Evolutionary conservation across 2,113 vertebrate species (phyloP).

Genomic region (Trogon surrucura): DNA sequence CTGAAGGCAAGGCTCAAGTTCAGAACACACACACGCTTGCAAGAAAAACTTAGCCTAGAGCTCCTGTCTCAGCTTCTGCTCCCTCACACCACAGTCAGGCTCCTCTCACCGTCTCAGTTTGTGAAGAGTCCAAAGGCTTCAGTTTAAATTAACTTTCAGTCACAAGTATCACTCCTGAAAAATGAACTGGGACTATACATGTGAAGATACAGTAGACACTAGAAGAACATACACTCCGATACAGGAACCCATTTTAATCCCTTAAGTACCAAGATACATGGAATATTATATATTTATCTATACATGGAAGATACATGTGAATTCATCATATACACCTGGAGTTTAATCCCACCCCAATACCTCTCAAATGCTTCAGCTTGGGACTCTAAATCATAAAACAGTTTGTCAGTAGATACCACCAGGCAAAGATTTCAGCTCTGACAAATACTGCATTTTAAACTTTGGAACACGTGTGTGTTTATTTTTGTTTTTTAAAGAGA

Average conservation of each 20-base stretch:
- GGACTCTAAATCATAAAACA: neutral
- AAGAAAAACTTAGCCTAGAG: neutral
- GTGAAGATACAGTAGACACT: neutral
- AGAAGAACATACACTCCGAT: neutral
- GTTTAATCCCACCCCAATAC: neutral
- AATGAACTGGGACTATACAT: neutral
- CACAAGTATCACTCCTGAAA: neutral
- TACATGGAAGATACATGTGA: neutral
- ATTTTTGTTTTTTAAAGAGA: neutral
- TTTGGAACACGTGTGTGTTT: neutral
- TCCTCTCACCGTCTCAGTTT: neutral
- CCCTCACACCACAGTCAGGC: neutral
- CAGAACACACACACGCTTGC: neutral
- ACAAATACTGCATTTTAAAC: neutral
- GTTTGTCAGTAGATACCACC: neutral
- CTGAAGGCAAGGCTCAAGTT: neutral
- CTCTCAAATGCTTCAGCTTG: neutral
- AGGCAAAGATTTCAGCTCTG: neutral
- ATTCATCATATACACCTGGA: neutral
- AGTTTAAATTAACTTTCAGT: neutral
- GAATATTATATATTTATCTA: neutral
- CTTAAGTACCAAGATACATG: neutral
- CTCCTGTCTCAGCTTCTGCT: neutral
- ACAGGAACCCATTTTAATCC: neutral
- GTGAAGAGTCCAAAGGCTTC: neutral